Evolutionary conservation across 2,113 vertebrate species (phyloP), one percentile per base, ranked within the genome.

Genomic region (Hippocampus guttulatus): DNA sequence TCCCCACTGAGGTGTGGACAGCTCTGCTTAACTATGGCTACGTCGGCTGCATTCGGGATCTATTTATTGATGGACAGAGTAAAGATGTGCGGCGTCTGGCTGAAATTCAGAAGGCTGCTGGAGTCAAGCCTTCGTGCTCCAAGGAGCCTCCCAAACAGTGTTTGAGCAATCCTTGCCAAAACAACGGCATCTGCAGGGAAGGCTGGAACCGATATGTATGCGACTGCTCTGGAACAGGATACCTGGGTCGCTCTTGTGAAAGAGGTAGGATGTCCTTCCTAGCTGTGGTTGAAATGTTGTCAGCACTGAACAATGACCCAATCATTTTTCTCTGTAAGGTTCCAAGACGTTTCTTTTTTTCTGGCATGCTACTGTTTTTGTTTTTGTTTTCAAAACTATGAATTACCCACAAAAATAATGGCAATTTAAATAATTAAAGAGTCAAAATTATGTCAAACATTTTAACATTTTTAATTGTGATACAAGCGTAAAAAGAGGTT

Each of bases 191-290:
- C 47, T 99, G 97, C 87, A 92, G 97, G 77, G 97, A 99, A 81
- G 97, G 97, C 67, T 99, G 97, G 96, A 98, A 98, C 91, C 94
- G 97, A 88, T 99, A 96, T 0, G 94, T 99, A 68, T 99, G 97
- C 15, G 97, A 99, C 89, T 99, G 97, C 85, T 96, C 96, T 2
- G 96, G 96, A 66, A 97, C 96, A 0, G 97, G 97, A 23, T 97
- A 94, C 87, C 93, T 99, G 54, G 97, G 97, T 72, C 94, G 94
- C 79, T 97, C 96, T 0, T 99, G 97, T 0, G 96, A 98, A 87
- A 94, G 96, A 96, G 96, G 97, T 98, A 93, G 47, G 94, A 68
- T 62, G 57, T 71, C 43, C 8, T 67, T 61, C 71, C 47, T 71
- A 23, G 67, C 41, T 54, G 3, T 49, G 69, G 68, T 73, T 52